Conservation (phyloP, 2,113 vertebrate genomes). For the Fulica atra region DNA sequence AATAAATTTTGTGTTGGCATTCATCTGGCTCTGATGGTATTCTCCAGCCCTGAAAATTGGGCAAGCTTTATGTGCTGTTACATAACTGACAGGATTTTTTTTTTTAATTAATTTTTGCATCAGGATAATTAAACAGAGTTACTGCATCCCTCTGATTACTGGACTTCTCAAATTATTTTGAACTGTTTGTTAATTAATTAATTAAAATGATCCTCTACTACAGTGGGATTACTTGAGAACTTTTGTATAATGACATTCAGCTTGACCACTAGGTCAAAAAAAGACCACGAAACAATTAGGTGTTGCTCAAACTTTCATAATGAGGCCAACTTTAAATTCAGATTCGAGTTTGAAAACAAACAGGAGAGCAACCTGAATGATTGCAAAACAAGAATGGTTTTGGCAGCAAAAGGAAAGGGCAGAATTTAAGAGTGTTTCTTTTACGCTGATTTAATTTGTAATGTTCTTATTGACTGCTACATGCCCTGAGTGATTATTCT, state of each 20-base stretch:
- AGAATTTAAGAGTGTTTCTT: neutral
- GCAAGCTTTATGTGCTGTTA: neutral
- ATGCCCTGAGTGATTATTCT: neutral
- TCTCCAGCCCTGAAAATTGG: neutral
- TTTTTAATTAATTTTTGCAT: too few species aligned
- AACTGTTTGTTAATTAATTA: neutral
- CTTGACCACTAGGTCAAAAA: neutral
- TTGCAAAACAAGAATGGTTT: neutral
- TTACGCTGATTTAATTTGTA: neutral
- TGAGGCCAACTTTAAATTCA: neutral
- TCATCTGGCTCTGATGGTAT: neutral
- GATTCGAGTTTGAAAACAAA: neutral
- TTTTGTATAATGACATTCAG: neutral
- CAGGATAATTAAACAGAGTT: neutral
- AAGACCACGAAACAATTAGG: fast-evolving
- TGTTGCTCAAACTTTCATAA: neutral
- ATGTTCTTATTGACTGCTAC: neutral
- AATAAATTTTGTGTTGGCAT: neutral
- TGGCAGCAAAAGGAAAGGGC: neutral
- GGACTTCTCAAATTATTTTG: neutral
- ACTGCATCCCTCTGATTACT: neutral
- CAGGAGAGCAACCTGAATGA: neutral
- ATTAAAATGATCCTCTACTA: neutral
- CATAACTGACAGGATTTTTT: neutral
- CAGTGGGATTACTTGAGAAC: neutral